Evolutionary conservation across 2,888 invertebrate genomes (phyloP), one percentile per base, ranked within the genome.

Genomic region (Rhamphomyia laevipes): DNA sequence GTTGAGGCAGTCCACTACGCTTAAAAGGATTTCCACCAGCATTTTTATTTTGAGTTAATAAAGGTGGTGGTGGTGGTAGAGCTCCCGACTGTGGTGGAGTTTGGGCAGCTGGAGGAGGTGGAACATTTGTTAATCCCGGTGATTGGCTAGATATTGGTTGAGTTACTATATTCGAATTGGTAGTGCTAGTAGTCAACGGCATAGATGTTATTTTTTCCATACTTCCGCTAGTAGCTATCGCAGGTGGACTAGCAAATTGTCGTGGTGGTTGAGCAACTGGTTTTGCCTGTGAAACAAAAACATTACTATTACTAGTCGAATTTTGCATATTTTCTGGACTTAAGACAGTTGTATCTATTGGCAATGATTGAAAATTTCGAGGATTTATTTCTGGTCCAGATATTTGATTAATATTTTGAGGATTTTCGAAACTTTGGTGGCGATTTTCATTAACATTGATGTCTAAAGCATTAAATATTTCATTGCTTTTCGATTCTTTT

Each of bases 231-330:
- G 23, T 7, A 21, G 4, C 17, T 21, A 16, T 11, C 1, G 30
- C 15, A 9, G 63, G 58, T 30, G 59, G 61, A 16, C 59, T 58
- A 18, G 62, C 62, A 49, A 57, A 63, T 47, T 63, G 62, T 6
- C 61, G 55, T 13, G 61, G 54, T 11, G 63, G 63, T 37, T 59
- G 56, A 23, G 61, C 53, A 43, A 62, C 62, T 4, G 64, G 62
- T 50, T 63, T 63, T 6, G 61, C 63, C 47, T 62, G 63, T 2
- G 63, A 61, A 37, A 63, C 61, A 53, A 61, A 63, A 33, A 63
- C 63, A 16, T 62, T 58, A 49, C 56, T 62, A 46, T 18, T 51
- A n/a, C 47, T 30, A 30, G 30, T 45, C 4, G 60, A 58, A 55
- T 57, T 61, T 51, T 55, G 59, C 42, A 47, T 52, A 15, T 48